Evolutionary conservation across 2,888 invertebrate species (phyloP), one percentile per base, ranked within the genome.

Genomic region (Unio pictorum): DNA sequence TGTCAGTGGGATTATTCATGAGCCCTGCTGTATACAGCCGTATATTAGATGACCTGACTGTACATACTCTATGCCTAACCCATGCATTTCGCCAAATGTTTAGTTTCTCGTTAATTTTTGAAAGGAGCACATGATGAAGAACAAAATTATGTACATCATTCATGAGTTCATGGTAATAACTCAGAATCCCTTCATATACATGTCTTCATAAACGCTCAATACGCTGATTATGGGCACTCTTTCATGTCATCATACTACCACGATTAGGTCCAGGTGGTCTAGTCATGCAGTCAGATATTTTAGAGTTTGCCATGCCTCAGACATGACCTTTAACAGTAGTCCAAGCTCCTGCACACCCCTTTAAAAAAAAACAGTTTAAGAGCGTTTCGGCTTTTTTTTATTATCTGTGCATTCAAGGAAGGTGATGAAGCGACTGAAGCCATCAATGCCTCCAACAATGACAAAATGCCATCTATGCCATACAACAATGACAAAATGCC

Each of bases 371-470:
- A 58, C 69, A 73, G 34, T 71, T 28, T 3, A 63, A 66, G 18
- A 73, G 30, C 17, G 73, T 73, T 3, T 58, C 45, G 20, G 75
- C 70, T 70, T 66, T 73, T 56, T 75, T 73, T 23, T 23, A 23
- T 23, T 23, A 23, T 23, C 23, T 23, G 23, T 23, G 23, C 23
- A 23, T 23, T 23, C 23, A 23, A 23, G 23, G 23, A 23, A 23
- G 23, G 23, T 23, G 23, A 23, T 23, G 23, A 23, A 23, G 5
- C 73, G 64, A 54, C 73, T 73, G 56, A 76, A 76, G n/a, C 71
- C 75, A 68, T 75, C 75, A 26, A 73, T 59, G 4, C 73, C 75
- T 8, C 72, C 75, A 30, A 57, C 55, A 57, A 75, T 23, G 23
- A 23, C 23, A 23, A 23, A 23, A 23, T 23, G 23, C 23, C 23